Conservation (phyloP, 2,797 vertebrate species). For the Psittacula echo region DNA sequence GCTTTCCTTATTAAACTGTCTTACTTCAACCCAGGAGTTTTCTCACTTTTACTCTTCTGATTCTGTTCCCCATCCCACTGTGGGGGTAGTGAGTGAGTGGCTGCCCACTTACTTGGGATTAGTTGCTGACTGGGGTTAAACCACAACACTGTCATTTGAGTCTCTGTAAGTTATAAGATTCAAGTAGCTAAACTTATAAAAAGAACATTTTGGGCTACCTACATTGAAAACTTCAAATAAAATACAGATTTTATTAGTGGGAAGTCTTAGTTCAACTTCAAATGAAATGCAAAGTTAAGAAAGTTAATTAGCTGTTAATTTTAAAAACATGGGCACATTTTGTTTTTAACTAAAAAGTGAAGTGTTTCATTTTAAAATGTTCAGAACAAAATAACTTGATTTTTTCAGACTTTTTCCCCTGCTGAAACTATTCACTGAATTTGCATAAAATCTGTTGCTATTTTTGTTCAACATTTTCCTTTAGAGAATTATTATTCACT, state of each 20-base stretch:
- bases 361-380: neutral
- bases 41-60: neutral
- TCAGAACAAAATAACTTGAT: neutral
- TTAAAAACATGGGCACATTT: neutral
- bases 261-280: neutral
- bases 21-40: neutral
- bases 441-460: neutral
- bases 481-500: neutral
- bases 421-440: neutral
- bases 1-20: neutral
- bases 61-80: neutral
- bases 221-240: neutral
- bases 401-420: neutral
- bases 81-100: neutral
- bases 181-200: neutral
- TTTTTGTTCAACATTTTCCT: neutral
- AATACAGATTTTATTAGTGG: neutral
- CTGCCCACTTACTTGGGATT: neutral
- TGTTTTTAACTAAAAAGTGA: neutral
- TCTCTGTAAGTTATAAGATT: neutral
- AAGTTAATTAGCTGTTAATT: neutral
- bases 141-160: neutral
- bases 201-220: neutral
- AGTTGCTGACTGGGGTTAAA: neutral
- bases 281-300: neutral